Evolutionary conservation across 2,797 vertebrate species (phyloP).

Genomic region (Myotis vivesi): DNA sequence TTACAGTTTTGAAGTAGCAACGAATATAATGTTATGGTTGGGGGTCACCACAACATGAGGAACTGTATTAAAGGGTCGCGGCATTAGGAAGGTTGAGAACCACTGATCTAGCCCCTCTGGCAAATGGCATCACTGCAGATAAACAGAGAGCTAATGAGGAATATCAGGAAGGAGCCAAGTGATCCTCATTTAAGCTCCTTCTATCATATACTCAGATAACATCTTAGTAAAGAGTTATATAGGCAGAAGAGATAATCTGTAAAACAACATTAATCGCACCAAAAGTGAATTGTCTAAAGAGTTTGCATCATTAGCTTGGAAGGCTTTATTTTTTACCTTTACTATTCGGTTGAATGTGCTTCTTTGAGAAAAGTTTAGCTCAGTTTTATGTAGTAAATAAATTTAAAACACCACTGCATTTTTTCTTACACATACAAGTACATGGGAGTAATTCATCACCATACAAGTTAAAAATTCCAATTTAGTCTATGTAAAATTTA

Average conservation of each 20-base stretch:
- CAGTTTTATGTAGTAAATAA: not conserved
- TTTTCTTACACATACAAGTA: not conserved
- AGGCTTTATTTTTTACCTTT: not conserved
- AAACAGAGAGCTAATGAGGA: not conserved
- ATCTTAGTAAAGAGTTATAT: not conserved
- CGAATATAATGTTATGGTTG: too few species aligned
- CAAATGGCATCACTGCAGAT: not conserved
- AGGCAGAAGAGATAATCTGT: not conserved
- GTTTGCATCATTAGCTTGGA: not conserved
- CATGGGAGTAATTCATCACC: not conserved
- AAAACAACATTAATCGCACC: not conserved
- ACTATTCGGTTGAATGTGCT: not conserved
- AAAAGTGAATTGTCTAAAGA: not conserved
- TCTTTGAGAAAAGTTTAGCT: not conserved
- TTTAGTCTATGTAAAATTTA: not conserved
- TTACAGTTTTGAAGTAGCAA: too few species aligned
- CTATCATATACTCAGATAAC: too few species aligned
- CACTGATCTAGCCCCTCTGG: not conserved
- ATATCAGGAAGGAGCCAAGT: not conserved
- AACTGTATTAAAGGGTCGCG: too few species aligned
- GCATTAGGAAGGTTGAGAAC: too few species aligned
- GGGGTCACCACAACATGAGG: too few species aligned
- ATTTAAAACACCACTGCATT: not conserved
- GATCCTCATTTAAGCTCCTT: not conserved
- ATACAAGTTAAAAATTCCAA: not conserved